A percentile compares a stretch with the other conserved stretches of the same genome.
phyloP scores from a whole-genome alignment of 2,113 vertebrate species.

The Microtus oregoni region DNA sequence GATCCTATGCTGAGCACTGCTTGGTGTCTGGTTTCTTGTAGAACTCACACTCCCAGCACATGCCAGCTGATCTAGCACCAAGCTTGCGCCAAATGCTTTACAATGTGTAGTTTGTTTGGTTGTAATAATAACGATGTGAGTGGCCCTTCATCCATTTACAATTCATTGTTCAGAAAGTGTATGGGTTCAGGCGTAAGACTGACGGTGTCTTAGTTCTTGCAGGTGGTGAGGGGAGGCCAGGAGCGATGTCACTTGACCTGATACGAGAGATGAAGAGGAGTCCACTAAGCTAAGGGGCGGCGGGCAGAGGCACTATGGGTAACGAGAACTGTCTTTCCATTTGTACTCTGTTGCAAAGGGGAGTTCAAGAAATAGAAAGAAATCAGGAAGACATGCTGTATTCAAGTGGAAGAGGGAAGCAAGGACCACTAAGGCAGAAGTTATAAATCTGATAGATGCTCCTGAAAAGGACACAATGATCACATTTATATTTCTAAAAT shows the following conservation, averaged over 20 bases:
- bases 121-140: background rate
- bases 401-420: background rate
- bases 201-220: background rate
- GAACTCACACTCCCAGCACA: background rate
- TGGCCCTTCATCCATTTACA: background rate
- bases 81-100: constrained; percentile 2
- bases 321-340: background rate
- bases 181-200: background rate
- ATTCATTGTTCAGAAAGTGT: background rate
- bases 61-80: background rate
- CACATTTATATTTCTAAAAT: background rate
- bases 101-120: background rate
- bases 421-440: background rate
- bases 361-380: background rate
- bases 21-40: background rate
- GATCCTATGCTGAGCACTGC: background rate
- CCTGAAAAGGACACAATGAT: background rate
- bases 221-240: background rate
- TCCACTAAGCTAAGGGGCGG: background rate
- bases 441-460: background rate
- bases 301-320: background rate
- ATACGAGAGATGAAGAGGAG: background rate
- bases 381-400: background rate
- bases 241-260: constrained; percentile 4
- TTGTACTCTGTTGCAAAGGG: background rate